Evolutionary conservation across 2,113 vertebrate genomes (phyloP).

Genomic region (Calyptomena viridis): DNA sequence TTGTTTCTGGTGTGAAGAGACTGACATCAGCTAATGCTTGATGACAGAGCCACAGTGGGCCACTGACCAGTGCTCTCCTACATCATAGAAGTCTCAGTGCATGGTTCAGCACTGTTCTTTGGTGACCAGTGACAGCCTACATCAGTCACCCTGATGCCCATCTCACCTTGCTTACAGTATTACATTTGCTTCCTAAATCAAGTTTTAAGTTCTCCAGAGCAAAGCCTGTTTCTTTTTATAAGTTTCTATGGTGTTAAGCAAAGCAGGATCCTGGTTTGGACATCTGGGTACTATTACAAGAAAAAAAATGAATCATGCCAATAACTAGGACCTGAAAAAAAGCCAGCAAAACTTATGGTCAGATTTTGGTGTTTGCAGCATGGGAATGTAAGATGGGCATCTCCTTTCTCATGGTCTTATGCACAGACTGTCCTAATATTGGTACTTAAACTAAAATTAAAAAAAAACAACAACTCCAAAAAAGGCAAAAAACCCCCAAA

Average conservation of each 20-base stretch:
- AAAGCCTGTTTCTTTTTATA: slow-evolving; percentile 7
- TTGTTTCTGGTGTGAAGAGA: not conserved
- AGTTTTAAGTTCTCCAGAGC: not conserved
- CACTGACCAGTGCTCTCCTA: not conserved
- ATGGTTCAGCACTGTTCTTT: not conserved
- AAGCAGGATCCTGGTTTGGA: not conserved
- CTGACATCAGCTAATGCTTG: not conserved
- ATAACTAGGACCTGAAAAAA: not conserved
- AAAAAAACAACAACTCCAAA: not conserved
- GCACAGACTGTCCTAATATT: not conserved
- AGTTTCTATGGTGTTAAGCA: not conserved
- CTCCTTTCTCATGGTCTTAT: not conserved
- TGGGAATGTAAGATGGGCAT: not conserved
- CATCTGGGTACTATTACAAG: slow-evolving; percentile 42
- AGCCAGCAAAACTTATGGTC: not conserved
- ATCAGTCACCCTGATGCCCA: not conserved
- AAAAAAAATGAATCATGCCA: slow-evolving; percentile 39
- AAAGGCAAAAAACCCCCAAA: not conserved
- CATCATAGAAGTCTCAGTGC: fast-evolving
- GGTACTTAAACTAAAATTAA: not conserved
- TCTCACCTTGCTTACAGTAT: not conserved
- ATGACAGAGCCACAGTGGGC: not conserved
- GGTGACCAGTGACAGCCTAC: not conserved
- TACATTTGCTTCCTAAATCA: not conserved
- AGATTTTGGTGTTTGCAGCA: not conserved